Base-by-base conservation (phyloP, 2,797 vertebrate genomes). In the Pitangus sulphuratus region DNA sequence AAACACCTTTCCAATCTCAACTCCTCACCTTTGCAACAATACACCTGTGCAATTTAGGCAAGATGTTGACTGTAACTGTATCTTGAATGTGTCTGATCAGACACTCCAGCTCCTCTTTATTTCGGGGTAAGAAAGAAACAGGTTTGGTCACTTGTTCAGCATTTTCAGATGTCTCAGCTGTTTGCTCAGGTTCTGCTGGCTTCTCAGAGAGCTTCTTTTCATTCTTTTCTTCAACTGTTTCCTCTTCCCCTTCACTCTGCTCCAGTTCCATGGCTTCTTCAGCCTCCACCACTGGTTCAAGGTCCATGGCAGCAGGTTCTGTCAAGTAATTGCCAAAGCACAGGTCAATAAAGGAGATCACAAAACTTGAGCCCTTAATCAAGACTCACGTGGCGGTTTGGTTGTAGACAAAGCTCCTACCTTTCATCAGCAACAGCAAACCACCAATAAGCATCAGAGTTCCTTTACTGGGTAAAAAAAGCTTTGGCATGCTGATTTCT, bases 41-140 rank as follows among this genome's bases (percentile, higher is more conserved):
- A 94, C 99, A 99, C 61, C 98, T 99, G 69, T 99, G 99, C n/a
- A 99, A 98, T 37, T 98, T 98, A 18, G 99, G 99, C 76, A 99
- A 98, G 82, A 99, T 98, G 90, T 93, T 99, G 87, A 95, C 93
- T 5, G 97, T 98, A 35, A 99, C 98, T 1, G 99, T 98, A 77
- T 95, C 93, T 28, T 99, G 99, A 96, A 99, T 99, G 78, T 98
- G 94, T 24, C 86, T 97, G 80, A 99, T 98, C 40, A 99, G 98
- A 84, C 93, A 80, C 90, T 99, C 98, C 93, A 99, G 96, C 60
- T 99, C 98, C 58, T 99, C 98, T 62, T 97, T 98, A 97, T 98
- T 99, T 96, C 96, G 98, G 5, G 99, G 99, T 87, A 99, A 98
- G 42, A 98, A 98, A 5, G 96, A 98, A 94, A 97, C 61, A 24